Evolutionary conservation across 64 coral and sea anemone species (phyloP), one percentile per base, ranked within the genome.

Genomic region (Montipora capricornis): DNA sequence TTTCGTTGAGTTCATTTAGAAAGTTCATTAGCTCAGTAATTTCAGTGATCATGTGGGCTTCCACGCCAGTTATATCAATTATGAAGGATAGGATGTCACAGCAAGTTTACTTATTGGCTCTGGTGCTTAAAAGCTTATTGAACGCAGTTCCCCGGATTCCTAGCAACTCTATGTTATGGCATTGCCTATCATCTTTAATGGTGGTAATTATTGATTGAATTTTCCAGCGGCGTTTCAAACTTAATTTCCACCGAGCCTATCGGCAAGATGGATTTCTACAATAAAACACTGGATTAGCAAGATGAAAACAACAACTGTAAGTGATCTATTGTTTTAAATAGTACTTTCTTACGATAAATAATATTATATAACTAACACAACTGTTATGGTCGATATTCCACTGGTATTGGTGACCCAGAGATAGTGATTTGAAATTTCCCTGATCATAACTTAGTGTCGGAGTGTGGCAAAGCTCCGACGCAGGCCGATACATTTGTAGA

Each of bases 301-400:
- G 68, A 86, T 86, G 82, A 86, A 86, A 86, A 86, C 82, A 86
- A 86, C 82, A 70, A 70, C 82, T 49, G 82, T 86, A 86, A 86
- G 82, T 86, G 64, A 70, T 19, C 45, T 5, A 86, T 86, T 86
- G 82, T 86, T 86, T 16, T 68, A 70, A 86, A 47, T 86, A 71
- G 82, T 70, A 68, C 6, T 47, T 59, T 50, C 20, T 2, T 22
- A 22, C 15, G 49, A 86, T 47, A 13, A 71, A 17, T 71, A 70
- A 68, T 24, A 68, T 48, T 48, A 86, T 70, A 71, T 48, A 46
- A 64, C 8, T 15, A 12, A 4, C 26, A 14, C 47, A n/a, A 68
- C 1, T 84, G n/a, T 10, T 11, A 68, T 19, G 14, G 44, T 71
- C 82, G 49, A 5, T 86, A 49, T 71, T 14, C 13, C 13, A 49